Percentiles rank a stretch among this genome's conserved stretches.
These are phyloP conservation scores for Cataglyphis rosenhaueri DNA, from an alignment of 2,888 invertebrate genomes.

Conservation along the genomic window DNA sequence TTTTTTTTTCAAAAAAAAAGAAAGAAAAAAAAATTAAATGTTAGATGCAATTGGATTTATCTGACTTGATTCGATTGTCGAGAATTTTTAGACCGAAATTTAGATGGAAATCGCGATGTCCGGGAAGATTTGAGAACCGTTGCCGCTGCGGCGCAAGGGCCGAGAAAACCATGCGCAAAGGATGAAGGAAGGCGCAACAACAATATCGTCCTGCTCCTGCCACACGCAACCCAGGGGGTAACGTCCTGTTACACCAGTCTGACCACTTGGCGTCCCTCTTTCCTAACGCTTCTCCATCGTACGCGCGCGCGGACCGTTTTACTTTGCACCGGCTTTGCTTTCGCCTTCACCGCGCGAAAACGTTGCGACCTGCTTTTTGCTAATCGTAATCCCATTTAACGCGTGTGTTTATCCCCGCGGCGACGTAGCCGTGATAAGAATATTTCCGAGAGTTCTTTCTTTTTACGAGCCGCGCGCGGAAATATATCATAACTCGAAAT, in stretches of 20 bases:
- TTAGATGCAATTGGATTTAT: neutral
- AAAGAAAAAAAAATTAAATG: neutral
- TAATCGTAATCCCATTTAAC: conserved; percentile 64
- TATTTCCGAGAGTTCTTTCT: neutral
- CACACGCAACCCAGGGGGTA: conserved; percentile 69
- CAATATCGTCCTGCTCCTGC: conserved; percentile 66
- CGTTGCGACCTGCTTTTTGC: conserved; percentile 46
- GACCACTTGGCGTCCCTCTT: conserved; percentile 72
- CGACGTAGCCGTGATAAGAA: neutral
- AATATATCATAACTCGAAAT: neutral
- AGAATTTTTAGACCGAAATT: neutral
- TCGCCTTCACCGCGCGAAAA: conserved; percentile 56
- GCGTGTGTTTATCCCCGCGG: conserved; percentile 34
- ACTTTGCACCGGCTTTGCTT: conserved; percentile 49
- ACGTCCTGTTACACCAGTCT: conserved; percentile 82
- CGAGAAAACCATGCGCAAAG: conserved; percentile 33
- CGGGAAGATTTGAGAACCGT: conserved; percentile 24
- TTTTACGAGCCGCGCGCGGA: neutral
- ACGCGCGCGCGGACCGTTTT: conserved; percentile 34
- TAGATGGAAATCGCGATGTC: neutral
- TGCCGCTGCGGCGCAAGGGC: conserved; percentile 14
- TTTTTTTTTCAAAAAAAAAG: neutral
- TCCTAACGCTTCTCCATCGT: conserved; percentile 50
- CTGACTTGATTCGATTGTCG: neutral
- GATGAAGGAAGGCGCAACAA: conserved; percentile 59